Evolutionary conservation across 2,888 invertebrate species (phyloP).

Genomic region (Rhaphigaster nebulosa): DNA sequence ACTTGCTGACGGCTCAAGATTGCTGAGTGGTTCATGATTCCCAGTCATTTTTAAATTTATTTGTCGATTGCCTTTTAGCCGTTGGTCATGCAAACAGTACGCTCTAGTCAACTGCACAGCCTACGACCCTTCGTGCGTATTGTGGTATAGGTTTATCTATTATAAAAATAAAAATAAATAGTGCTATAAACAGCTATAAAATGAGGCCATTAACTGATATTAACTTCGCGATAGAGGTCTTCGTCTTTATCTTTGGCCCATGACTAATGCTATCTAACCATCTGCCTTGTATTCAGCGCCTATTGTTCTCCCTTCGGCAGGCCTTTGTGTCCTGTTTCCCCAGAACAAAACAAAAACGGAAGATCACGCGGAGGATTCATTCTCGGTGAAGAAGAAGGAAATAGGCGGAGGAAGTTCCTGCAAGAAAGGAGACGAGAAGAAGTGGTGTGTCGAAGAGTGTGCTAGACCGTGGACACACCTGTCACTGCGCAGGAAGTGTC

Average conservation of each 20-base stretch:
- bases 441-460: conserved; percentile 36
- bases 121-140: no score
- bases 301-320: conserved; percentile 4
- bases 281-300: conserved; percentile 18
- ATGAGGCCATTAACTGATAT: neutral
- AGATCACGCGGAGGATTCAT: conserved; percentile 2
- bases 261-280: conserved; percentile 40
- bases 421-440: conserved; percentile 10
- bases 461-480: conserved; percentile 44
- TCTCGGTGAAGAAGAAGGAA: conserved; percentile 44
- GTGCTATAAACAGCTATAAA: neutral
- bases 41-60: neutral
- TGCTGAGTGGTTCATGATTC: neutral
- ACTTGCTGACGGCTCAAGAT: neutral
- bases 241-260: neutral
- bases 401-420: neutral
- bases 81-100: no score
- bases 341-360: conserved; percentile 31
- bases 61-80: neutral
- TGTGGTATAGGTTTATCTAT: no score
- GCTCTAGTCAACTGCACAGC: no score
- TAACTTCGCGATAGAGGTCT: neutral
- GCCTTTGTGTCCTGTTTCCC: conserved; percentile 32
- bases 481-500: conserved; percentile 29
- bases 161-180: neutral